These are phyloP conservation scores for Schizothorax lantsangensis DNA, from an alignment of 2,797 vertebrate species.

Conservation along the genomic window DNA sequence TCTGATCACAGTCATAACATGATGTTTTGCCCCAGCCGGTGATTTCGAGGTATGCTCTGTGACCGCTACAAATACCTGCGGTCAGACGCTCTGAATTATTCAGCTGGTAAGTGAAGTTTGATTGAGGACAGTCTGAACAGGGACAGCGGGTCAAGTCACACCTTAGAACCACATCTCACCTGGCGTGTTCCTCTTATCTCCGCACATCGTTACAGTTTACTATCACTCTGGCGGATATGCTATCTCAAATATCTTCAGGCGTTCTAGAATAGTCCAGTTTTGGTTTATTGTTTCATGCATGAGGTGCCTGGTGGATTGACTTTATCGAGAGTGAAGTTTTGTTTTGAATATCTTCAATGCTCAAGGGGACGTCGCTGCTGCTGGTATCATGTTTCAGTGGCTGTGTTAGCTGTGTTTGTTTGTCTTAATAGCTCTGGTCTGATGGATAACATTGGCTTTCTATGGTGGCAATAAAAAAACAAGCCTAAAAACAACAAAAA, in stretches of 20 bases:
- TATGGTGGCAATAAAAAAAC: background rate
- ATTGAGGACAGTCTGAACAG: conserved; percentile 34
- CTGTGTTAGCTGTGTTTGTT: conserved; percentile 31
- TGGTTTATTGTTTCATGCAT: background rate
- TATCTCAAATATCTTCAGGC: background rate
- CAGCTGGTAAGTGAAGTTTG: conserved; percentile 44
- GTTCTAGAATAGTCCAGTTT: background rate
- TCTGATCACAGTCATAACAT: conserved; percentile 15
- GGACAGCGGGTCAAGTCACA: conserved; percentile 26
- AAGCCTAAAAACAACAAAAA: conserved; percentile 8
- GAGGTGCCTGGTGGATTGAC: background rate
- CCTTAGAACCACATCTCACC: background rate
- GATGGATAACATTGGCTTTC: conserved; percentile 20
- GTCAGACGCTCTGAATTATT: conserved; percentile 50
- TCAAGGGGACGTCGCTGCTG: background rate
- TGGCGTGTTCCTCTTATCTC: background rate
- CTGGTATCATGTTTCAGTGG: conserved; percentile 25
- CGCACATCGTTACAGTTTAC: background rate
- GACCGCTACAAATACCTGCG: conserved; percentile 30
- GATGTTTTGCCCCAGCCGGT: background rate
- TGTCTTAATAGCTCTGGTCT: background rate
- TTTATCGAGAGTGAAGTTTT: conserved; percentile 35
- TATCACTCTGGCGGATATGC: background rate
- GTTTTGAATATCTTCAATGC: conserved; percentile 27
- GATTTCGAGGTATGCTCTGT: conserved; percentile 4